Evolutionary conservation across 2,888 invertebrate genomes (phyloP), one percentile per base, ranked within the genome.

Genomic region (Pyrocoelia pectoralis): DNA sequence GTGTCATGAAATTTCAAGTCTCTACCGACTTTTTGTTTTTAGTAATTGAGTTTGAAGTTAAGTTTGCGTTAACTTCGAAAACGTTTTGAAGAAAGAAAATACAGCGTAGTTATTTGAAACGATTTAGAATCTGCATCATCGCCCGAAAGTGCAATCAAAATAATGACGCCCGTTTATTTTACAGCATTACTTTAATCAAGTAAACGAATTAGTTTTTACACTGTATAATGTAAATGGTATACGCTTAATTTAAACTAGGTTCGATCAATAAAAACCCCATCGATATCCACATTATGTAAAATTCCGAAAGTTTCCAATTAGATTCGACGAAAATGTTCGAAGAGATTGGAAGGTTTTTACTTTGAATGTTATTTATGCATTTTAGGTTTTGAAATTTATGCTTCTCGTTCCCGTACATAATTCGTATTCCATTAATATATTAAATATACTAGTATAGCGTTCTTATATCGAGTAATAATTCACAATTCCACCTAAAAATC

Each of bases 401-500:
- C 58, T 58, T 50, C 17, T 43, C 56, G 65, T 56, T 56, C 53
- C 46, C 15, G 28, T 56, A 52, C 60, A 57, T 61, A 60, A 65
- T 67, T 69, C 65, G 53, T 68, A 68, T 68, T 70, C 65, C 60
- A 65, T 59, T 68, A 67, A 66, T 69, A 68, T 68, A 69, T 66
- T 66, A 64, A 64, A 67, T 59, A 61, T 66, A 66, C 56, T 56
- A 58, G n/a, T n/a, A n/a, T n/a, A n/a, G 68, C 64, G 66, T 65
- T 69, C 67, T 70, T 68, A 67, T 71, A 69, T 71, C 69, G 70
- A 61, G 71, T 73, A 72, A 75, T 75, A 76, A 75, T 72, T 76
- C 74, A 73, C 69, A 69, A 68, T 70, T 69, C 69, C 72, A 70
- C 68, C 73, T 72, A 73, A 75, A 75, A 76, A 76, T 75, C 75